Conservation (phyloP, 1,140 invertebrate genomes). For the Drosophila pseudoobscura region DNA sequence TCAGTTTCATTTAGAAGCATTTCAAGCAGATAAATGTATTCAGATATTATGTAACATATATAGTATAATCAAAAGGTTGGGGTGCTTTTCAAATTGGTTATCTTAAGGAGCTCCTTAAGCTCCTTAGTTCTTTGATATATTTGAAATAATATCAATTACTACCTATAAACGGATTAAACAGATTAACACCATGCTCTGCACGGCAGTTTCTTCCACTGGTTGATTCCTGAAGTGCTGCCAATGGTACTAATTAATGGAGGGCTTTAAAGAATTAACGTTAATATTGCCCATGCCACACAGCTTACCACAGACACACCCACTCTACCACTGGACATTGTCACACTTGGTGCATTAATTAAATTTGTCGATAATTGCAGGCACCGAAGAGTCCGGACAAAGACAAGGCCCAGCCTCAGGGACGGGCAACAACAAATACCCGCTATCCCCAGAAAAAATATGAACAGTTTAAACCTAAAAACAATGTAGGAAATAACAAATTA, state of each 20-base stretch:
- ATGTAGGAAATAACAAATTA: background rate
- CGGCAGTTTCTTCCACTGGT: background rate
- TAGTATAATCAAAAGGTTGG: too few species aligned
- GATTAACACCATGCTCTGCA: too few species aligned
- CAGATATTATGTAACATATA: too few species aligned
- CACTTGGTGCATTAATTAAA: conserved; percentile 79
- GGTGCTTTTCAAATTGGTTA: too few species aligned
- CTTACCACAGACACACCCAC: conserved; percentile 9
- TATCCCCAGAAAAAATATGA: too few species aligned
- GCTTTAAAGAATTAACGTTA: conserved; percentile 73
- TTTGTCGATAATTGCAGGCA: conserved; percentile 76
- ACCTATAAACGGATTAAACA: too few species aligned
- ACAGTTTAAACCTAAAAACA: background rate
- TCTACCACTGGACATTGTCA: conserved; percentile 43
- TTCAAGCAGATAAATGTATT: too few species aligned
- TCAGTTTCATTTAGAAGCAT: too few species aligned
- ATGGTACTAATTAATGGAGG: conserved; percentile 59
- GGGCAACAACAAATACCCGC: background rate
- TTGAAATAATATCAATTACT: too few species aligned
- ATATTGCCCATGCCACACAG: conserved; percentile 42
- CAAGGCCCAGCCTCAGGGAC: conserved; percentile 8
- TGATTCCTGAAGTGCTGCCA: conserved; percentile 15
- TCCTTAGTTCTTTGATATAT: too few species aligned
- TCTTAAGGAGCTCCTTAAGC: too few species aligned
- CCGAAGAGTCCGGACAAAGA: conserved; percentile 17